These are phyloP conservation scores for Hybos culiciformis DNA, from an alignment of 2,888 invertebrate species.

Conservation along the genomic window DNA sequence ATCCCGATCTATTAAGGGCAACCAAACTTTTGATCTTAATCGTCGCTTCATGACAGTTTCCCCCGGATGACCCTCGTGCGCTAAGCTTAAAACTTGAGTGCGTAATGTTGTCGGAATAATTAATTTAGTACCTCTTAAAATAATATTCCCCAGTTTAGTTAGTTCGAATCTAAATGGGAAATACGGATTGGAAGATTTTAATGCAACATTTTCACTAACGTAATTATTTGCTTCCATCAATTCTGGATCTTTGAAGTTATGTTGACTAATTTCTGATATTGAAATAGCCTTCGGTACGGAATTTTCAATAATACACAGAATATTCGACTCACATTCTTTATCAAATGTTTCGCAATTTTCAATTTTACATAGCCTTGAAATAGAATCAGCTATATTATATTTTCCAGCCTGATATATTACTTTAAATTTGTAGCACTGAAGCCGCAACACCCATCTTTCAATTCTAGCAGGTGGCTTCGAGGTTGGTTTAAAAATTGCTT, in stretches of 20 bases:
- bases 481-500: constrained; percentile 16
- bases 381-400: too few relatives aligned
- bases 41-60: constrained; percentile 7
- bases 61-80: constrained; percentile 8
- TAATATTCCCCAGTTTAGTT: constrained; percentile 11
- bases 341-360: too few relatives aligned
- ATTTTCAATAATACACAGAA: constrained; percentile 9
- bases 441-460: constrained; percentile 13
- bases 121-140: constrained; percentile 10
- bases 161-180: constrained; percentile 12
- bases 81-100: constrained; percentile 2
- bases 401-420: too few relatives aligned
- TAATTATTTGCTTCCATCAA: constrained; percentile 7
- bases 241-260: not conserved
- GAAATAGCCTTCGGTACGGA: constrained; percentile 3
- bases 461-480: constrained; percentile 14
- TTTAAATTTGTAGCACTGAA: too few relatives aligned
- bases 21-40: constrained; percentile 14
- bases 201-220: too few relatives aligned
- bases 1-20: constrained; percentile 14
- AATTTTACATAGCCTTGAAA: too few relatives aligned
- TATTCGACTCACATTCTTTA: too few relatives aligned
- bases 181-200: not conserved
- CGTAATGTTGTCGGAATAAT: not conserved
- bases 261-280: constrained; percentile 3